Evolutionary conservation across 2,888 invertebrate species (phyloP), one percentile per base, ranked within the genome.

Genomic region (Trachelus iudaicus): DNA sequence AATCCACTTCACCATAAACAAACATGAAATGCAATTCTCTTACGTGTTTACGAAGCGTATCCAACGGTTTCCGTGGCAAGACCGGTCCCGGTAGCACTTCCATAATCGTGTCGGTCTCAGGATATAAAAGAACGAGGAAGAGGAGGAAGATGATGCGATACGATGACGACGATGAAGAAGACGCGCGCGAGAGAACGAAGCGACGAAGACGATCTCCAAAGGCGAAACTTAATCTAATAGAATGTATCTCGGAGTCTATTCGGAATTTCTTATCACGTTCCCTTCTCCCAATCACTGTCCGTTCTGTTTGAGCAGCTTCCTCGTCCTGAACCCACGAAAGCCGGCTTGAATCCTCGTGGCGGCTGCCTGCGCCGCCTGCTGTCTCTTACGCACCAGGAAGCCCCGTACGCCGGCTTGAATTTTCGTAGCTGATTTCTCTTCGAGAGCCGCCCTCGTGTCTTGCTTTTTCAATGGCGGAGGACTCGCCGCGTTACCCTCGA

Each of bases 361-460:
- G 0, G 91, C 91, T 6, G 85, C 87, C 34, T 87, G 86, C 9
- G 89, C 90, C 11, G 83, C 84, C 83, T 92, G 92, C 79, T 93
- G 92, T 76, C 92, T 89, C 85, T 93, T 92, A 74, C 95, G 92
- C 69, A 94, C 94, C 86, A 95, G 92, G 88, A 94, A 95, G 3
- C 95, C 95, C 80, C 95, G 92, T 73, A 95, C 94, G 75, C 95
- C 94, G 9, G 95, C 94, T 91, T 95, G 95, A 83, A 95, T 95
- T 85, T 93, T 93, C 4, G 94, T 94, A 68, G 95, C 95, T 11
- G 91, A 89, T 76, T 86, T 87, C 69, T 89, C 90, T 79, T 89
- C 89, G 34, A 89, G 81, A 3, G 83, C 82, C 13, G 80, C 80
- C 23, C 80, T 79, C 15, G 81, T 76, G 31, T 81, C 81, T 68